Evolutionary conservation across 2,113 vertebrate genomes (phyloP).

Genomic region (Mastomys natalensis): DNA sequence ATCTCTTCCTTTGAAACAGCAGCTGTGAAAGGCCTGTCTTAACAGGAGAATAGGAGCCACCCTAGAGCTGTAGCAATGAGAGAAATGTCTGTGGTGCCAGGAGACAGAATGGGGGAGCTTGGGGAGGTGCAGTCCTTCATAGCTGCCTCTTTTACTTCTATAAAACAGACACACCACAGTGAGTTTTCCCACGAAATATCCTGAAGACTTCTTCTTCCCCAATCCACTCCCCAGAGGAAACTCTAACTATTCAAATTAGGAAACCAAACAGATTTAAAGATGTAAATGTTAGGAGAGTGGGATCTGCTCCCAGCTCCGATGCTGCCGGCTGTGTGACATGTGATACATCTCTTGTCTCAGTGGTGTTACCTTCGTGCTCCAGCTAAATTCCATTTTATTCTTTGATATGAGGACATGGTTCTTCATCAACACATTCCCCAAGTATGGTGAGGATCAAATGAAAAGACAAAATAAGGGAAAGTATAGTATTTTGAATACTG

Average conservation of each 20-base stretch:
- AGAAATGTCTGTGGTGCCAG: neutral
- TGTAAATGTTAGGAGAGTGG: neutral
- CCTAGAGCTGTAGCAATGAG: neutral
- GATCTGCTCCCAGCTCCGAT: neutral
- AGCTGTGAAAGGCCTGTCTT: neutral
- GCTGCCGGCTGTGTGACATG: neutral
- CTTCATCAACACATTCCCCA: neutral
- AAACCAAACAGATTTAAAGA: slow-evolving; percentile 10
- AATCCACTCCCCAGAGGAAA: neutral
- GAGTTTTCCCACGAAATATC: neutral
- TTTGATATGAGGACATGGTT: neutral
- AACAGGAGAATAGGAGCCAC: neutral
- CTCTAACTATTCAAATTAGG: neutral
- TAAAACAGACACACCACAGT: neutral
- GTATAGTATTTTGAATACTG: neutral
- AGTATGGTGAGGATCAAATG: neutral
- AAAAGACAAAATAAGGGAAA: neutral
- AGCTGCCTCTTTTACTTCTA: no score
- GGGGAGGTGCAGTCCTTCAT: neutral
- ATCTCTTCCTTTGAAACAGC: slow-evolving; percentile 61
- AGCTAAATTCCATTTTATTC: neutral
- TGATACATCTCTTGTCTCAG: neutral
- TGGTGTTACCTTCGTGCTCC: neutral
- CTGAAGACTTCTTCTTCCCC: neutral
- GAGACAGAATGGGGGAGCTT: fast-evolving